phyloP scores from a whole-genome alignment of 2,797 vertebrate genomes.

The Sarcophilus harrisii region DNA sequence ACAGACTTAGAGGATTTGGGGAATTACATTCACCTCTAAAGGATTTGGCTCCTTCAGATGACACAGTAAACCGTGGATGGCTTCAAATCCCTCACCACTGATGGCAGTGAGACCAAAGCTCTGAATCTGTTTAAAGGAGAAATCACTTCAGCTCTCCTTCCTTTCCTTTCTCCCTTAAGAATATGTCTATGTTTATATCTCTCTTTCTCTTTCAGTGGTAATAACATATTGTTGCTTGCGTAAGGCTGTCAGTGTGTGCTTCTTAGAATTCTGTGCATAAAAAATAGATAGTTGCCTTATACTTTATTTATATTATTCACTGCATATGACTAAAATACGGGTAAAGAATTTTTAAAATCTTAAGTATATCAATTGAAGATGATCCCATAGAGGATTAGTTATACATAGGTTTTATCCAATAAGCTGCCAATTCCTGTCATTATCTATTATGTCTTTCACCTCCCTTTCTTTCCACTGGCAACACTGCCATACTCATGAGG shows the following conservation, averaged over 20 bases:
- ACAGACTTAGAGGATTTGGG: background rate
- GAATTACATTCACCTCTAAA: background rate
- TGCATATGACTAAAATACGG: background rate
- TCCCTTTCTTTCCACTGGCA: too few species aligned
- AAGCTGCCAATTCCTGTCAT: too few species aligned
- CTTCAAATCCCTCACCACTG: background rate
- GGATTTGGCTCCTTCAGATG: background rate
- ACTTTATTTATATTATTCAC: background rate
- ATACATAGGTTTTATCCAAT: too few species aligned
- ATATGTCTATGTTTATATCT: background rate
- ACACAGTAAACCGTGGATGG: background rate
- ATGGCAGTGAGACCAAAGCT: background rate
- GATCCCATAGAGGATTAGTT: too few species aligned
- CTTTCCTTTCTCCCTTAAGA: too few species aligned
- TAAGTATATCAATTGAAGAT: too few species aligned
- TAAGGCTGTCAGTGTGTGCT: background rate
- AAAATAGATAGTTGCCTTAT: background rate
- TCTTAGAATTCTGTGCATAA: background rate
- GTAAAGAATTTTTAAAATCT: too few species aligned
- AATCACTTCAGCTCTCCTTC: background rate
- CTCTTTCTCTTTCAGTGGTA: too few species aligned
- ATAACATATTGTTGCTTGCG: background rate
- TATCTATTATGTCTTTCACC: too few species aligned
- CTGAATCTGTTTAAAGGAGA: background rate
- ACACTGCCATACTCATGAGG: too few species aligned